Percentiles rank a stretch among this genome's conserved stretches.
Evolutionary conservation across 2,113 vertebrate genomes (phyloP).

Genomic region (Malaclemys terrapin): DNA sequence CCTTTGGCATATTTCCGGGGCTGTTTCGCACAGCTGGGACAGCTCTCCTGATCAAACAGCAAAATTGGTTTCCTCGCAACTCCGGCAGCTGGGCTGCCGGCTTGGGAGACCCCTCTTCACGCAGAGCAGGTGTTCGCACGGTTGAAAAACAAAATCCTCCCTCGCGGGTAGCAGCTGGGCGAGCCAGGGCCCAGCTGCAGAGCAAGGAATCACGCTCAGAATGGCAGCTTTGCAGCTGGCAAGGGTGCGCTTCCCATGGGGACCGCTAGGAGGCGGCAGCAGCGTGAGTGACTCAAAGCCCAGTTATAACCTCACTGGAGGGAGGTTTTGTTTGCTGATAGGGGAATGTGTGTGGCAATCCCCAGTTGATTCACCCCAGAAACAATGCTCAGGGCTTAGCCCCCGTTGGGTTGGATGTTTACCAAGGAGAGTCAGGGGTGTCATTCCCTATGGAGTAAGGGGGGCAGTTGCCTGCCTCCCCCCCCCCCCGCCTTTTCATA

Average conservation of each 20-base stretch:
- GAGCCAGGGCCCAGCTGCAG: not conserved
- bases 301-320: too few species aligned
- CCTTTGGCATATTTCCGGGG: not conserved
- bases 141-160: not conserved
- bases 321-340: not conserved
- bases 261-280: not conserved
- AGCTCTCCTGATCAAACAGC: not conserved
- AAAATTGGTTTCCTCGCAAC: not conserved
- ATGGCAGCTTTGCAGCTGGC: not conserved
- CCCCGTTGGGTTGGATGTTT: not conserved
- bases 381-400: not conserved
- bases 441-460: not conserved
- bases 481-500: not conserved
- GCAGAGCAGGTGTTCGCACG: not conserved
- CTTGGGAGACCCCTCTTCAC: not conserved
- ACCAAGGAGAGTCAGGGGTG: not conserved
- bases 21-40: not conserved
- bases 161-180: not conserved
- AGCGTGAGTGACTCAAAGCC: too few species aligned
- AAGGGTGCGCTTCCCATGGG: not conserved
- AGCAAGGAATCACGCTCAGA: too few species aligned
- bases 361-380: not conserved
- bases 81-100: not conserved
- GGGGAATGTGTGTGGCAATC: not conserved
- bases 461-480: not conserved